Evolutionary conservation across 2,113 vertebrate species (phyloP), one percentile per base, ranked within the genome.

Genomic region (Hyperopisus bebe): DNA sequence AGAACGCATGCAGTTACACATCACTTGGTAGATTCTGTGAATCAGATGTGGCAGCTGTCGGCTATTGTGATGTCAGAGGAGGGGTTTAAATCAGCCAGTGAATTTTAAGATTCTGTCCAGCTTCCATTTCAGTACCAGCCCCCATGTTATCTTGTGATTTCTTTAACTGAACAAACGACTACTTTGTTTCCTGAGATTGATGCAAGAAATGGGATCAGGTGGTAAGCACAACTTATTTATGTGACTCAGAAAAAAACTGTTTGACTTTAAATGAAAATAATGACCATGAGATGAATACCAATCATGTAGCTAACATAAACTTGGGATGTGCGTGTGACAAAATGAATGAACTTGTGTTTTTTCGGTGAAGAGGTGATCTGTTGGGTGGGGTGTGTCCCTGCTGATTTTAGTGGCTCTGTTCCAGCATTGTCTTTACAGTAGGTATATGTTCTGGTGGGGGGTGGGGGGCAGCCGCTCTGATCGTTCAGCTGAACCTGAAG

Each of bases 181-280:
- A 27, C 85, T 87, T 55, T 53, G 48, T 86, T 48, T 24, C n/a
- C 11, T 5, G 85, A 86, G 48, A 86, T 11, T 86, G 47, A 31
- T 10, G 17, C 17, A 50, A 86, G 11, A 10, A 51, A 53, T 48
- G 39, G 85, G 70, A 89, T 88, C 77, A 89, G 88, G 55, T 87
- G 15, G 88, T 82, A 88, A 91, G 90, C 86, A 91, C 27, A 89
- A 86, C 58, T 90, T 39, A 88, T 58, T 88, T 80, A 84, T 90
- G 55, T 88, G 88, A 89, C 85, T 85, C 47, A 35, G 27, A 89
- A 89, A 27, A 10, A 3, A 66, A 66, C n/a, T 10, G 24, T 11
- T 70, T 70, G 10, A 70, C 62, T 62, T 62, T 62, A n/a, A 62
- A 62, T 0, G 24, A 62, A 62, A 62, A 24, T n/a, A 62, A 62